Evolutionary conservation across 2,113 vertebrate genomes (phyloP).

Genomic region (Grantiella picta): DNA sequence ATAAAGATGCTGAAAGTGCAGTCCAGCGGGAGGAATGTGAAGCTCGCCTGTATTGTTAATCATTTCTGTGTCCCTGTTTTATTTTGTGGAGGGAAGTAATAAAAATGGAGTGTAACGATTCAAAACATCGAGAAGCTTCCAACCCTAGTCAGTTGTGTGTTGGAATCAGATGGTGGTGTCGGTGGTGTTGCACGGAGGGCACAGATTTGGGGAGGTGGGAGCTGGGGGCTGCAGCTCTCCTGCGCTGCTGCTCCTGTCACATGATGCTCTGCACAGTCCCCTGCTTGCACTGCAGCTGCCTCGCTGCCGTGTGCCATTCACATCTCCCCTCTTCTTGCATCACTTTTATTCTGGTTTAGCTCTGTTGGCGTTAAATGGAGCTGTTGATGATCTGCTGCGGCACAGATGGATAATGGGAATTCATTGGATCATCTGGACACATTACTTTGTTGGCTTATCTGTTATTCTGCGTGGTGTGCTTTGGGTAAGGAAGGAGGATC

Average conservation of each 20-base stretch:
- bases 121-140: neutral
- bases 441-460: neutral
- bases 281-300: constrained; percentile 5
- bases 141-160: rapidly evolving
- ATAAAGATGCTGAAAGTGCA: neutral
- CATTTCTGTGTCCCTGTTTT: neutral
- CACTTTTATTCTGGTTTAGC: neutral
- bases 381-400: neutral
- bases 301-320: neutral
- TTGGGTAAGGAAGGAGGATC: neutral
- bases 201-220: neutral
- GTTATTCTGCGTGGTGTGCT: neutral
- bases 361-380: neutral
- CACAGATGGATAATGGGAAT: neutral
- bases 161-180: neutral
- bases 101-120: neutral
- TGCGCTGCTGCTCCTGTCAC: neutral
- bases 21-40: neutral
- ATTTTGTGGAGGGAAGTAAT: neutral
- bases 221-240: neutral
- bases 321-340: neutral
- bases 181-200: neutral
- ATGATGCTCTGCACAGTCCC: constrained; percentile 8
- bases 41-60: neutral
- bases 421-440: neutral